Evolutionary conservation across 2,113 vertebrate species (phyloP), one percentile per base, ranked within the genome.

Genomic region (Nothoprocta perdicaria): DNA sequence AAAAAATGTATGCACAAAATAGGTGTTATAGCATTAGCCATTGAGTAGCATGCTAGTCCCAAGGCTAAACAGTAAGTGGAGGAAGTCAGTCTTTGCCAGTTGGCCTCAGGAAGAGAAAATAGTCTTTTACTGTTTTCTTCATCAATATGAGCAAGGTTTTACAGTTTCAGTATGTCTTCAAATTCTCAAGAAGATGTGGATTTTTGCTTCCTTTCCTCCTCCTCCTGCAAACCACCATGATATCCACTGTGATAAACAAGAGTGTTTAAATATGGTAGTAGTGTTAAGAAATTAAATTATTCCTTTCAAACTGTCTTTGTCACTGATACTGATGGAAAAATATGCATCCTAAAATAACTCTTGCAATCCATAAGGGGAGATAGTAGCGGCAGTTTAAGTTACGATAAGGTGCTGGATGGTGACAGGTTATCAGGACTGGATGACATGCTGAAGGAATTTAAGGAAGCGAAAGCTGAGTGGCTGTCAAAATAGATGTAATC

Each of bases 401-500:
- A 75, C 87, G 60, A 72, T 89, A 60, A 83, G 90, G 81, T 82
- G 55, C 38, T 84, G 72, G 75, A 29, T 78, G 55, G 67, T 95
- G 92, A 92, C 93, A 93, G 92, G 72, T 61, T 77, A 77, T 89
- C 79, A 95, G 81, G 81, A 82, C 45, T 80, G 63, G 41, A 67
- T 95, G 92, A 93, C 93, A 89, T 14, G 16, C 89, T 82, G 55
- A 90, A 86, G 60, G 93, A 90, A 77, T 89, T 94, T 80, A 92
- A 93, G 62, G 79, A 80, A 93, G 63, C 27, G 21, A 29, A 43
- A 27, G 40, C 29, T 23, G 14, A 50, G 86, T 41, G 77, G 43
- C 84, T 96, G 92, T 93, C 93, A 95, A 96, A 96, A 95, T 92
- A 95, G 35, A 87, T 21, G 43, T 92, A 96, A 91, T 93, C 22